A percentile compares a stretch with the other conserved stretches of the same genome.
Conservation (phyloP, 1,140 invertebrate genomes). For the Plutomurus gul region DNA sequence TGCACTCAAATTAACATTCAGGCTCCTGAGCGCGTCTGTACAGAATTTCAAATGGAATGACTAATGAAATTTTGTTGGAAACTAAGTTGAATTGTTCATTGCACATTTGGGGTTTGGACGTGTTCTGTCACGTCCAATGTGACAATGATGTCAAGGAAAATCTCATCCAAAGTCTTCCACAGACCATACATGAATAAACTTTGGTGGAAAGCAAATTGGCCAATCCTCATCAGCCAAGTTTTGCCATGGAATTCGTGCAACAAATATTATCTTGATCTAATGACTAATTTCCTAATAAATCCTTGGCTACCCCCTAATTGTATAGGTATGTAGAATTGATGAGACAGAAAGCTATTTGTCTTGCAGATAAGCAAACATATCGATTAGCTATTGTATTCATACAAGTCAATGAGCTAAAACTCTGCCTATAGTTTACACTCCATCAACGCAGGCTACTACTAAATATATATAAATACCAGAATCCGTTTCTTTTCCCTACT, state of each 20-base stretch:
- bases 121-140: background rate
- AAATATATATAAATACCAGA: too few species aligned
- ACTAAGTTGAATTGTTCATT: background rate
- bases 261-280: constrained; percentile 1
- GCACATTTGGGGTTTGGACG: background rate
- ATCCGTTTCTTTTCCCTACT: too few species aligned
- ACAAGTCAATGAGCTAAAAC: too few species aligned
- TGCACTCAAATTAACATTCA: background rate
- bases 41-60: background rate
- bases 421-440: too few species aligned
- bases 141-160: background rate
- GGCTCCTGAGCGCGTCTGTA: background rate
- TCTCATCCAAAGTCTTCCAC: background rate
- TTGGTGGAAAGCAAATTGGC: background rate
- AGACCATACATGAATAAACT: background rate
- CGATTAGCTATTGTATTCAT: too few species aligned
- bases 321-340: constrained; percentile 14
- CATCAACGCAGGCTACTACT: too few species aligned
- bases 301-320: background rate
- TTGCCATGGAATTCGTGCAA: background rate
- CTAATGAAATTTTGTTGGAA: constrained; percentile 1
- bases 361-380: constrained; percentile 27
- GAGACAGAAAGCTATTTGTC: constrained; percentile 22
- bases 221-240: background rate
- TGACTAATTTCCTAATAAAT: constrained; percentile 18